Evolutionary conservation across 2,797 vertebrate genomes (phyloP), one percentile per base, ranked within the genome.

Genomic region (Danio jaintianensis): DNA sequence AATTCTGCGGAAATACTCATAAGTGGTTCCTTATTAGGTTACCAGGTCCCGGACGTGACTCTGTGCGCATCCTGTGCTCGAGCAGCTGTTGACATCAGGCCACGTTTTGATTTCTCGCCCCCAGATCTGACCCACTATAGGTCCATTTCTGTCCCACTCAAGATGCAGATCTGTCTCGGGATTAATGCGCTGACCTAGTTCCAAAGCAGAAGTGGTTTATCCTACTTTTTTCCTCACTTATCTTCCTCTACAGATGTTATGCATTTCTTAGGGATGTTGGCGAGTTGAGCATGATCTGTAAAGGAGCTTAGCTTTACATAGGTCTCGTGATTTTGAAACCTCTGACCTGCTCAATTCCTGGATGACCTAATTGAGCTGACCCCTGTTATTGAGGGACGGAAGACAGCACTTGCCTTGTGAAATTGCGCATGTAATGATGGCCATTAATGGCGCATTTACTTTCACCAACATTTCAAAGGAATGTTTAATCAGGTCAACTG

Each of bases 181-280:
- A 47, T 73, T 80, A 80, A 22, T 69, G 74, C 20, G 2, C 22
- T 79, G 82, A 80, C 82, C 82, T 56, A 83, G 63, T 83, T 83
- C 22, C n/a, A 68, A 68, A 43, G 22, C 13, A 61, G 58, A 81
- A 78, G 52, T 85, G 70, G 40, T 82, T 83, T 83, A 79, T 83
- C 78, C 82, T 63, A 81, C 52, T 77, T 85, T 82, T 79, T 66
- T 29, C 29, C 66, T 20, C 29, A 70, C 53, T 80, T 64, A 48
- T 79, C 11, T 58, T 12, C 45, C 52, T 36, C 15, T 71, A 29
- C 55, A 68, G 69, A 71, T 53, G 53, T 48, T 45, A 8, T 22
- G 12, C n/a, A 10, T 70, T 70, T 76, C 8, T 67, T 58, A 13
- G 42, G 11, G 5, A 29, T 15, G 18, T 12, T 76, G 59, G 15